These are phyloP conservation scores for Hypsopygia costalis DNA, from an alignment of 2,888 invertebrate species.

Conservation along the genomic window DNA sequence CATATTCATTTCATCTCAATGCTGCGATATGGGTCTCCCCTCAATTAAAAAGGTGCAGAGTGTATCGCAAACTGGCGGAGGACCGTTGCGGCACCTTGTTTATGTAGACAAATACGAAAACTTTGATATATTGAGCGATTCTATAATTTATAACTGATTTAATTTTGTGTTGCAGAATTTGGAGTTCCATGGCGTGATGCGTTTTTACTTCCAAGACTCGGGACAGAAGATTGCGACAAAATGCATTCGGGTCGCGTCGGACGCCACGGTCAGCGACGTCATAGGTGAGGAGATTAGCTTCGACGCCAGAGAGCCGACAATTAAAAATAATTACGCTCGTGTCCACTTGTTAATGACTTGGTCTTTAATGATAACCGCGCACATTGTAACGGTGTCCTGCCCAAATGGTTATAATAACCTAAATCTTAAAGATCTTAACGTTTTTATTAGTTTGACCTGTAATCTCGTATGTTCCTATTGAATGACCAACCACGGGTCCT, in stretches of 20 bases:
- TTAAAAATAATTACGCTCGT: not conserved
- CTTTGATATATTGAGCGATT: too few relatives aligned
- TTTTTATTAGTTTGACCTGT: too few relatives aligned
- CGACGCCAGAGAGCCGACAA: not conserved
- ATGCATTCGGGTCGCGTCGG: slow-evolving; percentile 98
- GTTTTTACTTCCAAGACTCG: slow-evolving; percentile 99
- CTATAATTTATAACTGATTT: too few relatives aligned
- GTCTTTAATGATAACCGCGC: not conserved
- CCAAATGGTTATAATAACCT: not conserved
- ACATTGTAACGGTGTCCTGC: not conserved
- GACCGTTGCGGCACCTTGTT: too few relatives aligned
- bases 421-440: not conserved
- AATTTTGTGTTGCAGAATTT: slow-evolving; percentile 88
- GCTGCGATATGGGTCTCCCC: too few relatives aligned
- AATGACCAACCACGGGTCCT: too few relatives aligned
- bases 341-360: not conserved
- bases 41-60: too few relatives aligned
- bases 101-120: too few relatives aligned
- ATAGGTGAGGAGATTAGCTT: slow-evolving; percentile 81
- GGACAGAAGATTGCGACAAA: slow-evolving; percentile 99
- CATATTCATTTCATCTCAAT: too few relatives aligned
- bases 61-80: too few relatives aligned
- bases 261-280: slow-evolving; percentile 97
- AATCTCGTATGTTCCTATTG: too few relatives aligned
- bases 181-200: slow-evolving; percentile 99